Percentiles rank a stretch among this genome's conserved stretches.
phyloP scores from a whole-genome alignment of 2,113 vertebrate genomes.

The Phyllopteryx taeniolatus region DNA sequence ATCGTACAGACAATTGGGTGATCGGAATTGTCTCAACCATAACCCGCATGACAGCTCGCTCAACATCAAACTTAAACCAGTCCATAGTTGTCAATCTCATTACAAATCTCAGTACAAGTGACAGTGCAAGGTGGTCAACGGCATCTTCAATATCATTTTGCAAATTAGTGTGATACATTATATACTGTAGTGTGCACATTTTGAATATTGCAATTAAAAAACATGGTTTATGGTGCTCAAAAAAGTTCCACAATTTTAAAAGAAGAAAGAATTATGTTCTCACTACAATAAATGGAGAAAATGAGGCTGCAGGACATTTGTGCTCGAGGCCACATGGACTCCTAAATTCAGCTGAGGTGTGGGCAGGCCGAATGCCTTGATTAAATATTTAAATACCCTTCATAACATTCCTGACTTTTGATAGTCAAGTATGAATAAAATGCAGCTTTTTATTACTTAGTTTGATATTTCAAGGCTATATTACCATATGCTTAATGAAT shows the following conservation, averaged over 20 bases:
- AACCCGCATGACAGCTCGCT: not conserved
- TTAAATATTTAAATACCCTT: slow-evolving; percentile 49
- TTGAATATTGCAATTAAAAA: not conserved
- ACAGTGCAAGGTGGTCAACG: not conserved
- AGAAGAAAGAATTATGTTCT: not conserved
- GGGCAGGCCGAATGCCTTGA: slow-evolving; percentile 57
- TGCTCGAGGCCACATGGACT: slow-evolving; percentile 51
- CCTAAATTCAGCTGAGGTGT: slow-evolving; percentile 43
- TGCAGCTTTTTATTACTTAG: not conserved
- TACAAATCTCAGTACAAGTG: not conserved
- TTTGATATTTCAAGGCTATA: not conserved
- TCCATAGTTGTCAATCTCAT: not conserved
- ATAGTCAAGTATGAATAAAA: slow-evolving; percentile 6
- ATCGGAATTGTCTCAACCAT: not conserved
- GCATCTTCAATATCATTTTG: not conserved
- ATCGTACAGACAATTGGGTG: not conserved
- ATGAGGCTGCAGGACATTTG: slow-evolving; percentile 39
- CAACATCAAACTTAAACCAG: not conserved
- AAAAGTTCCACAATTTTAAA: not conserved
- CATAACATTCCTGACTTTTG: slow-evolving; percentile 1
- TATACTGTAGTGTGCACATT: not conserved
- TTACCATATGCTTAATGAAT: not conserved
- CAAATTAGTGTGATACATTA: not conserved
- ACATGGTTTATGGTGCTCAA: not conserved
- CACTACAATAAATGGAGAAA: slow-evolving; percentile 23